Evolutionary conservation across 2,113 vertebrate genomes (phyloP).

Genomic region (Gadus chalcogrammus): DNA sequence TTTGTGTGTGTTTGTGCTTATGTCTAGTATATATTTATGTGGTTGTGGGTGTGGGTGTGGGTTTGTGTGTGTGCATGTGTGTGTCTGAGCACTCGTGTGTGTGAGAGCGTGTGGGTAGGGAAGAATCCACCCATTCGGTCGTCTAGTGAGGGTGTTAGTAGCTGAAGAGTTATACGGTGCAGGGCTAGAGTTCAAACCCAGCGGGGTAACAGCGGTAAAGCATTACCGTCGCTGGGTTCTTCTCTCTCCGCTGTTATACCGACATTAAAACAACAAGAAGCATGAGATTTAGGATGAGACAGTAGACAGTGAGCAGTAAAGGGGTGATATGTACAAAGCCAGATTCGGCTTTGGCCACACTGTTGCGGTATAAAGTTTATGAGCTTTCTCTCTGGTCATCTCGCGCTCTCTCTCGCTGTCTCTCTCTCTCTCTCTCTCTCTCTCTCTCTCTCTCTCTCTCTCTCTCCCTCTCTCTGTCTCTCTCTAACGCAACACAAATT

Average conservation of each 20-base stretch:
- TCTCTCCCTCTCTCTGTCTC: too few species aligned
- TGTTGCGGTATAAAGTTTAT: background rate
- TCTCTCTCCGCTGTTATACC: conserved; percentile 24
- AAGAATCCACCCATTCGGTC: conserved; percentile 20
- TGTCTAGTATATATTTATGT: too few species aligned
- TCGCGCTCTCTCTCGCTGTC: background rate
- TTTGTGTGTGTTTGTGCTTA: background rate
- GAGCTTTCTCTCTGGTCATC: background rate
- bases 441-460: too few species aligned
- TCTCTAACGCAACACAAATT: too few species aligned
- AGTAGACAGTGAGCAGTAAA: conserved; percentile 11
- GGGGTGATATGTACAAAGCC: conserved; percentile 19
- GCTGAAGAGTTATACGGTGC: conserved; percentile 52
- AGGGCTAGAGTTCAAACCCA: conserved; percentile 40
- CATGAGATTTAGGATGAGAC: conserved; percentile 39
- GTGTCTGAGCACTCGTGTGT: background rate
- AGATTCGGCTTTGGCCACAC: conserved; percentile 17
- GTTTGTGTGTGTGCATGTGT: background rate
- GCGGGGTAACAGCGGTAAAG: conserved; percentile 21
- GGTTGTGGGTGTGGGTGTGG: too few species aligned
- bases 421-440: background rate
- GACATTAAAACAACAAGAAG: conserved; percentile 50
- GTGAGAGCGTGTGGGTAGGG: background rate
- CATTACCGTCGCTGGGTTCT: conserved; percentile 38
- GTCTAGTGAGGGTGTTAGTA: background rate